Percentiles rank a stretch among this genome's conserved stretches.
Conservation (phyloP, 1,140 invertebrate species). For the Uloborus diversus region DNA sequence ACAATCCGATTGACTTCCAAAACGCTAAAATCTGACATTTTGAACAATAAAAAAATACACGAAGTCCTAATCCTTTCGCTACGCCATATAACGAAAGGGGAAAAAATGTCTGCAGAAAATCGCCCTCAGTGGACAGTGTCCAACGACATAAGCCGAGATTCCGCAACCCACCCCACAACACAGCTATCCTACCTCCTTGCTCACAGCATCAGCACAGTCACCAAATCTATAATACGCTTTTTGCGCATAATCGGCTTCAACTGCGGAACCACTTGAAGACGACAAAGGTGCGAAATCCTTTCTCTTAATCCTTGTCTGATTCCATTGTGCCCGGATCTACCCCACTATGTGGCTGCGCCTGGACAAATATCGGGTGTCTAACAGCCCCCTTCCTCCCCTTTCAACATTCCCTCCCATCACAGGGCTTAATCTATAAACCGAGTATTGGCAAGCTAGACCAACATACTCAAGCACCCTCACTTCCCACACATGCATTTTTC, state of each 20-base stretch:
- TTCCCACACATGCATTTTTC: not conserved
- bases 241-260: slow-evolving; percentile 53
- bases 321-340: slow-evolving; percentile 34
- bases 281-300: slow-evolving; percentile 50
- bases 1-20: too few relatives aligned
- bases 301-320: slow-evolving; percentile 51
- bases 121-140: not conserved
- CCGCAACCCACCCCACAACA: slow-evolving; percentile 24
- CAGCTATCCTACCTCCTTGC: slow-evolving; percentile 31
- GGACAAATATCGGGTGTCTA: slow-evolving; percentile 47
- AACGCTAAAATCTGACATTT: too few relatives aligned
- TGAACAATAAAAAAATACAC: too few relatives aligned
- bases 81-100: too few relatives aligned
- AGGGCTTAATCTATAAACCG: slow-evolving; percentile 8
- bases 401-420: not conserved
- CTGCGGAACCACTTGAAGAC: slow-evolving; percentile 38
- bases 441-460: slow-evolving; percentile 48
- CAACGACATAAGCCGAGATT: not conserved
- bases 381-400: not conserved
- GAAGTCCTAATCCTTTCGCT: too few relatives aligned
- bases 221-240: slow-evolving; percentile 50
- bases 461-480: slow-evolving; percentile 21
- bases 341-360: slow-evolving; percentile 25
- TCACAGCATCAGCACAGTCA: too few relatives aligned
- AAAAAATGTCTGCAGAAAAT: too few relatives aligned